Percentiles rank a stretch among this genome's conserved stretches.
These are phyloP conservation scores for Leiothrix lutea DNA, from an alignment of 2,113 vertebrate genomes.

Conservation along the genomic window DNA sequence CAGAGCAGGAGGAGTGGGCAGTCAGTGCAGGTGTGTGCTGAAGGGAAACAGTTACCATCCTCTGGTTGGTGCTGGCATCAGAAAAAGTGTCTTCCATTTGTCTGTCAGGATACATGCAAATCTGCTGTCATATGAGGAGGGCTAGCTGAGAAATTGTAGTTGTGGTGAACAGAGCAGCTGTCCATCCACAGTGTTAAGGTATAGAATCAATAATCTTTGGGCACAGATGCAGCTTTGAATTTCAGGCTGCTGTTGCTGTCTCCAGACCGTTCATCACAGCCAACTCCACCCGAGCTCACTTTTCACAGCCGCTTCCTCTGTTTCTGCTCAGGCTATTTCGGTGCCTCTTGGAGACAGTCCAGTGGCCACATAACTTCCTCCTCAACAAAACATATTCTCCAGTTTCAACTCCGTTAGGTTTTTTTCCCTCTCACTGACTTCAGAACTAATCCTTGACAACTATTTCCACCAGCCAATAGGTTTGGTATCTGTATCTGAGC, in stretches of 20 bases:
- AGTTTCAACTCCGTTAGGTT: not conserved
- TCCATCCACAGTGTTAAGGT: not conserved
- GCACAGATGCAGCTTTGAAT: not conserved
- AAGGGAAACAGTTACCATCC: not conserved
- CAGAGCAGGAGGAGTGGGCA: rapidly evolving
- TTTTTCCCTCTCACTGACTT: not conserved
- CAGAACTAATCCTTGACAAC: not conserved
- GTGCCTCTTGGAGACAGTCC: conserved; percentile 38
- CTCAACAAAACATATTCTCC: conserved; percentile 47
- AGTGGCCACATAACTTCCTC: conserved; percentile 44
- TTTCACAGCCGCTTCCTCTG: conserved; percentile 56
- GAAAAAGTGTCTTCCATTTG: not conserved
- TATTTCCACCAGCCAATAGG: not conserved
- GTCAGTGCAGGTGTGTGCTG: rapidly evolving
- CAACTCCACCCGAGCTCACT: conserved; percentile 42
- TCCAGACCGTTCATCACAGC: conserved; percentile 18
- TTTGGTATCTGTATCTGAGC: not conserved
- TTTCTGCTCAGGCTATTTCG: conserved; percentile 48
- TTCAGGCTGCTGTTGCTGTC: not conserved
- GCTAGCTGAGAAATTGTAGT: not conserved
- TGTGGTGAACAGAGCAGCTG: not conserved
- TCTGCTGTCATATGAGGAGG: not conserved
- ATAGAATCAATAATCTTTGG: not conserved
- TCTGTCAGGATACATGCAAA: not conserved
- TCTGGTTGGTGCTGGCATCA: not conserved